A percentile compares a stretch with the other conserved stretches of the same genome.
Evolutionary conservation across 2,797 vertebrate species (phyloP).

Genomic region (Luscinia megarhynchos): DNA sequence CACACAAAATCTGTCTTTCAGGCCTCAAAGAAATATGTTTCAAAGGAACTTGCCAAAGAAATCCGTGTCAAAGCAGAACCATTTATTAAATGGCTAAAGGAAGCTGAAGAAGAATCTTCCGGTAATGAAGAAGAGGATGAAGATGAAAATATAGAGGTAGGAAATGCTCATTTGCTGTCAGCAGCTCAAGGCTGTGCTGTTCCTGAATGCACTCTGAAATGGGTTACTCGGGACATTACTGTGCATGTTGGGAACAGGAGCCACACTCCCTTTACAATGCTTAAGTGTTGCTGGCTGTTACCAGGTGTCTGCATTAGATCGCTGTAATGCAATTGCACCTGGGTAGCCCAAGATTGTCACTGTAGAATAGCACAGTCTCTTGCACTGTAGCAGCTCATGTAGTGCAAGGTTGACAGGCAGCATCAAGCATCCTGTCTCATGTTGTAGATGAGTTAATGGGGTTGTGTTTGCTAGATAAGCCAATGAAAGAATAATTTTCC

Average conservation of each 20-base stretch:
- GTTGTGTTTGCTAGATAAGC: neutral
- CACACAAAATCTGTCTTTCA: slow-evolving; percentile 23
- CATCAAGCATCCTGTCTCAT: fast-evolving
- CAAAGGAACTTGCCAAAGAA: slow-evolving; percentile 98
- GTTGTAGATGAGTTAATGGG: too few species aligned
- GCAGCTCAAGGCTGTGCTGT: fast-evolving
- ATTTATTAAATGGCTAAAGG: slow-evolving; percentile 98
- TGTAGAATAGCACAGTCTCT: too few species aligned
- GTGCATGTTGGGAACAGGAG: neutral
- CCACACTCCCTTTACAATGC: fast-evolving
- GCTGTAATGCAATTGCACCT: neutral
- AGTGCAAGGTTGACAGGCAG: neutral
- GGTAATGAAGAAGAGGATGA: slow-evolving; percentile 90
- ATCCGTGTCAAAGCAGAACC: slow-evolving; percentile 96
- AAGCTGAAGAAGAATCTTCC: slow-evolving; percentile 97
- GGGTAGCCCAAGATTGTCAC: fast-evolving
- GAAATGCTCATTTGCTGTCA: neutral
- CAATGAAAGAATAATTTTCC: neutral
- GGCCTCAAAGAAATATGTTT: slow-evolving; percentile 98
- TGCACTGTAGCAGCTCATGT: fast-evolving
- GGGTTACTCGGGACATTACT: fast-evolving
- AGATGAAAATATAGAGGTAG: slow-evolving; percentile 87
- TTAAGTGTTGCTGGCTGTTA: fast-evolving
- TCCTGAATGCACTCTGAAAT: fast-evolving
- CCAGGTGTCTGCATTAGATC: fast-evolving